Evolutionary conservation across 1,140 invertebrate species (phyloP).

Genomic region (Magallana ariakensis): DNA sequence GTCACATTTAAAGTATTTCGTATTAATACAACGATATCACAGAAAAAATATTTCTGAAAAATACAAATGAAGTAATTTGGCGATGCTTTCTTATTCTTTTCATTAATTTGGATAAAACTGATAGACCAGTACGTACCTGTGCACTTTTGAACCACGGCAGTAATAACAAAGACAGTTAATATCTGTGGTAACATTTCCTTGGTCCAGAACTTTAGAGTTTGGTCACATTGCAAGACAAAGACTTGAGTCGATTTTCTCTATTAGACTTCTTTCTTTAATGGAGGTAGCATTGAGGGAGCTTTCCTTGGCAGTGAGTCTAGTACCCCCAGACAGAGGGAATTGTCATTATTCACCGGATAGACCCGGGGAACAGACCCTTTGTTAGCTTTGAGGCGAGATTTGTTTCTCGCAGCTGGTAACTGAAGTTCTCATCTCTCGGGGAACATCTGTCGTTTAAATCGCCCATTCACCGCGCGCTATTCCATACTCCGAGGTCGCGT

Average conservation of each 20-base stretch:
- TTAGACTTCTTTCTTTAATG: background rate
- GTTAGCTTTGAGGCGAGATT: conserved; percentile 18
- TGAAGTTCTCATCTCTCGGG: background rate
- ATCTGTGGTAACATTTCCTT: conserved; percentile 2
- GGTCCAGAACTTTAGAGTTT: background rate
- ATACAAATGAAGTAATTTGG: too few species aligned
- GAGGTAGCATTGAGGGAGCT: background rate
- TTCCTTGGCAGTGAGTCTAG: background rate
- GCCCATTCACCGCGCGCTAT: conserved; percentile 9
- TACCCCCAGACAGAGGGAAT: background rate
- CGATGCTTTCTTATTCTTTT: too few species aligned
- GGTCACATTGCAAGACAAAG: background rate
- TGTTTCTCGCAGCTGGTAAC: conserved; percentile 23
- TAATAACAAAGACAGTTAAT: background rate
- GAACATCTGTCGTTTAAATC: conserved; percentile 35
- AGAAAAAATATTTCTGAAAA: too few species aligned
- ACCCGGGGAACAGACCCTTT: background rate
- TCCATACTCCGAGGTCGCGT: background rate
- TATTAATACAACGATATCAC: too few species aligned
- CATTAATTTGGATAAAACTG: too few species aligned
- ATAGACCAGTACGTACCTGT: background rate
- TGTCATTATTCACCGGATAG: conserved; percentile 15
- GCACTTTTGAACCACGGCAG: background rate
- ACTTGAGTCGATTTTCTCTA: background rate
- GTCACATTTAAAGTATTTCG: too few species aligned